Conservation (phyloP, 2,113 vertebrate genomes). For the Solea solea region DNA sequence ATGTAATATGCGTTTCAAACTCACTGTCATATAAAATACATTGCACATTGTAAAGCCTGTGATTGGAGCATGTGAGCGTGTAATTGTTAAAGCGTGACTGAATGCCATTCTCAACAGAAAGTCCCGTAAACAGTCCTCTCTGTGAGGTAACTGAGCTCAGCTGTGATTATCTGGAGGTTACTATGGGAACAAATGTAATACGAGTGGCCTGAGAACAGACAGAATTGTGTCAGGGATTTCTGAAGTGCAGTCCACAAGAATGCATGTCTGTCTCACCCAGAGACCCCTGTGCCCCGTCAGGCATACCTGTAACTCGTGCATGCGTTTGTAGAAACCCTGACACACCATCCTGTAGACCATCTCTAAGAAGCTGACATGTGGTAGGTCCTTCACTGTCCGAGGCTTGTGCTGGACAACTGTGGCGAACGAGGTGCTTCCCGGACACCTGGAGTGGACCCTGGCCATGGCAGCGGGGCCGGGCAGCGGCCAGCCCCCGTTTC, state of each 20-base stretch:
- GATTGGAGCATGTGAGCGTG: neutral
- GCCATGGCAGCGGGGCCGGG: neutral
- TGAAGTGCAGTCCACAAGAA: conserved; percentile 3
- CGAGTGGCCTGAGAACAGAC: neutral
- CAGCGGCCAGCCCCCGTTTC: conserved; percentile 13
- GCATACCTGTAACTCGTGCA: conserved; percentile 81
- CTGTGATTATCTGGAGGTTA: conserved; percentile 18
- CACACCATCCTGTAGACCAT: conserved; percentile 72
- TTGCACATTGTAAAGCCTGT: neutral
- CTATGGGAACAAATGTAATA: conserved; percentile 20
- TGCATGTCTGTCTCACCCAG: too few relatives aligned
- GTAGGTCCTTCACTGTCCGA: conserved; percentile 67
- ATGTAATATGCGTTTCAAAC: too few relatives aligned
- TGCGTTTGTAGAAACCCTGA: conserved; percentile 69
- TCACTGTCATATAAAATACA: neutral
- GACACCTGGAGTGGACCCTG: conserved; percentile 5
- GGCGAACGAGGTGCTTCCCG: conserved; percentile 14
- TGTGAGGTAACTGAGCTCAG: conserved; percentile 13
- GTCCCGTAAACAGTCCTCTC: neutral
- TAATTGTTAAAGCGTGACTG: neutral
- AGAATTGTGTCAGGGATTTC: neutral
- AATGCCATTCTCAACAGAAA: neutral
- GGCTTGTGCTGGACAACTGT: conserved; percentile 36
- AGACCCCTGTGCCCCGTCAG: neutral
- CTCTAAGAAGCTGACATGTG: conserved; percentile 41